Percentiles rank a stretch among this genome's conserved stretches.
phyloP scores from a whole-genome alignment of 2,888 invertebrate species.

The Lasius fuliginosus region DNA sequence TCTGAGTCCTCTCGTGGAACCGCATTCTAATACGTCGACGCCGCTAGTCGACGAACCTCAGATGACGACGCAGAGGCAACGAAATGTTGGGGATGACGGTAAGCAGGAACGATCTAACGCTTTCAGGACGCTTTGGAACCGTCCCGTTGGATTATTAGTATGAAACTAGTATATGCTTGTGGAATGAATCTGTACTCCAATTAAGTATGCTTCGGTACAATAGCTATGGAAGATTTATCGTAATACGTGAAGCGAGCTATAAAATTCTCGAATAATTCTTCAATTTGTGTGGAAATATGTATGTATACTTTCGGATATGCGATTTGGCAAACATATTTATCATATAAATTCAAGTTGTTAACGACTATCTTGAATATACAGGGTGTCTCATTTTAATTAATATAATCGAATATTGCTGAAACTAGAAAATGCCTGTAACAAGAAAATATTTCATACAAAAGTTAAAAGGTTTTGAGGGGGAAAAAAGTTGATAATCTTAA shows the following conservation, averaged over 20 bases:
- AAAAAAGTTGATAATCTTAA: no score
- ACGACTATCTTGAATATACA: no score
- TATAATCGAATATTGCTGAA: no score
- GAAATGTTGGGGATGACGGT: slow-evolving; percentile 84
- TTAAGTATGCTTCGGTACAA: slow-evolving; percentile 34
- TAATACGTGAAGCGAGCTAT: slow-evolving; percentile 8
- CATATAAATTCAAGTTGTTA: slow-evolving; percentile 11
- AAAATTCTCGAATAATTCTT: not conserved
- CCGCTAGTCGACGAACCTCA: slow-evolving; percentile 89
- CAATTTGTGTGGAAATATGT: not conserved
- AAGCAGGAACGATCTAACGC: slow-evolving; percentile 64
- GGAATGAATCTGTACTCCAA: slow-evolving; percentile 35
- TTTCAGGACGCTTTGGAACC: not conserved
- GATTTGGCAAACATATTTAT: not conserved
- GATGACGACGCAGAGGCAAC: slow-evolving; percentile 83
- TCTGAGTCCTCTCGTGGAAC: slow-evolving; percentile 88
- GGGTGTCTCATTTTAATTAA: no score
- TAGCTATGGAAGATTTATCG: not conserved
- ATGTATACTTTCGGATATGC: not conserved
- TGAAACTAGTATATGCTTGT: slow-evolving; percentile 29
- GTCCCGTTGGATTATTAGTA: slow-evolving; percentile 2
- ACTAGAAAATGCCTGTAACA: no score
- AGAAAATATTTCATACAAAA: no score
- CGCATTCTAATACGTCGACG: slow-evolving; percentile 90
- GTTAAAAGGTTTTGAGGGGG: no score